Conservation (phyloP, 1,140 invertebrate genomes). For the Diploscapter pachys region DNA sequence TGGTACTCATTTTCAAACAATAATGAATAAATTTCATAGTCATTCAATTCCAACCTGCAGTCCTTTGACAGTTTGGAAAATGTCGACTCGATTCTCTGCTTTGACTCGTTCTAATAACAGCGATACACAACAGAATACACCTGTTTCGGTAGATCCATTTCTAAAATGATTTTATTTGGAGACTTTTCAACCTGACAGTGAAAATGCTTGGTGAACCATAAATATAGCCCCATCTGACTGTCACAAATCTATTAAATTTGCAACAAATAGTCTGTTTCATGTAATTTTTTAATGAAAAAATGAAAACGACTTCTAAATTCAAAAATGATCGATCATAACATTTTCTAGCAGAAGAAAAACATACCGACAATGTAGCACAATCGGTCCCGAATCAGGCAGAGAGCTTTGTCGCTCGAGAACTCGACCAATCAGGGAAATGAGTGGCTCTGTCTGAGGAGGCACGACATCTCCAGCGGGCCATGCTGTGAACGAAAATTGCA, state of each 20-base stretch:
- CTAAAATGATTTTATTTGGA: conserved; percentile 45
- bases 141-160: conserved; percentile 62
- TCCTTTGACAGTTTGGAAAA: conserved; percentile 62
- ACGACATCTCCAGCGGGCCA: conserved; percentile 38
- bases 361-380: conserved; percentile 52
- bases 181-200: neutral
- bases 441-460: conserved; percentile 32
- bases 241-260: too few species aligned
- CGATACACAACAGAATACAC: conserved; percentile 60
- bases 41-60: conserved; percentile 42
- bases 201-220: too few species aligned
- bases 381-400: conserved; percentile 45
- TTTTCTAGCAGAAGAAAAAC: neutral
- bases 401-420: conserved; percentile 50
- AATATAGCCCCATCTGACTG: too few species aligned
- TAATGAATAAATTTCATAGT: conserved; percentile 44
- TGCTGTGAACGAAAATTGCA: conserved; percentile 41
- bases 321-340: neutral
- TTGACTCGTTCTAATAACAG: conserved; percentile 61
- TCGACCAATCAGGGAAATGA: conserved; percentile 49
- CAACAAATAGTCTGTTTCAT: too few species aligned
- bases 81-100: conserved; percentile 62
- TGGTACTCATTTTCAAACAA: too few species aligned
- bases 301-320: neutral
- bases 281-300: too few species aligned